phyloP scores from a whole-genome alignment of 2,797 vertebrate genomes.

The Atherinosoma microstoma region DNA sequence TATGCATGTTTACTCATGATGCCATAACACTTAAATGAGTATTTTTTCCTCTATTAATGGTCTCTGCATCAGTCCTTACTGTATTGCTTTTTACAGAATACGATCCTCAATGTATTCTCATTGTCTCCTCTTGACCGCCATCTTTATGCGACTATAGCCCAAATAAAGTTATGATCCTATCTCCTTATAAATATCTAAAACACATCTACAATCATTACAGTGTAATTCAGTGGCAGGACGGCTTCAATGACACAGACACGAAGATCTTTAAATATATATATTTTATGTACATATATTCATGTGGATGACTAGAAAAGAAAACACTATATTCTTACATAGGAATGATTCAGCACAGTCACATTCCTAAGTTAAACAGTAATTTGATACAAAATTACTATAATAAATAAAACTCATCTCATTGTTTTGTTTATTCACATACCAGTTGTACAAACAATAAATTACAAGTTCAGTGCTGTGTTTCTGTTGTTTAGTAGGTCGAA shows the following conservation, averaged over 20 bases:
- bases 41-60: no score
- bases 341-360: constrained; percentile 90
- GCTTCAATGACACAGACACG: constrained; percentile 46
- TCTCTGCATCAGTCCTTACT: no score
- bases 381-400: constrained; percentile 86
- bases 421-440: constrained; percentile 88
- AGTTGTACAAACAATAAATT: constrained; percentile 99
- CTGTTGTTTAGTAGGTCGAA: constrained; percentile 68
- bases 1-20: no score
- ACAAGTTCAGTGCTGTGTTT: constrained; percentile 97
- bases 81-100: no score
- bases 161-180: no score
- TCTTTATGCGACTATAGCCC: neutral
- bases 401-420: constrained; percentile 96
- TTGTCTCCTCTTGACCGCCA: no score
- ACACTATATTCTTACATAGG: constrained; percentile 88
- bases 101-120: no score
- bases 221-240: neutral
- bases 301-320: constrained; percentile 80
- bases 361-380: constrained; percentile 92
- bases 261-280: constrained; percentile 82
- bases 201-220: no score
- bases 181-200: neutral
- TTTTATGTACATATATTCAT: constrained; percentile 87
- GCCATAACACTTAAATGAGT: no score